Conservation (phyloP, 1,140 invertebrate genomes). For the Pseudobourletiella spinata region DNA sequence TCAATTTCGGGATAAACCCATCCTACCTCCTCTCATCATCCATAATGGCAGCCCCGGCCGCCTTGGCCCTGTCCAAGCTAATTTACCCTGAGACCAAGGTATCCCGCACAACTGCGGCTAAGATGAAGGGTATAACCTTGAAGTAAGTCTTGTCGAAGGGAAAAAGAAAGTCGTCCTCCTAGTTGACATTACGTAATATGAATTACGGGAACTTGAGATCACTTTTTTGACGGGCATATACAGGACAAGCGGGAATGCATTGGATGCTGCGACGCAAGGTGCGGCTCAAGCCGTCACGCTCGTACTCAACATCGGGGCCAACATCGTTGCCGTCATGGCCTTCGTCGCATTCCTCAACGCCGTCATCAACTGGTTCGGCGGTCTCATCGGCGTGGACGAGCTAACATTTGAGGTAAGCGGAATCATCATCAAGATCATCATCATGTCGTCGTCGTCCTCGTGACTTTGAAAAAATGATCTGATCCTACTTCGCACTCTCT, state of each 20-base stretch:
- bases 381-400: conserved; percentile 54
- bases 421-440: conserved; percentile 20
- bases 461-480: too few relatives aligned
- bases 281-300: conserved; percentile 55
- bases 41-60: conserved; percentile 57
- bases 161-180: too few relatives aligned
- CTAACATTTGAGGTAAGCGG: conserved; percentile 1
- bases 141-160: too few relatives aligned
- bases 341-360: conserved; percentile 75
- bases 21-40: conserved; percentile 77
- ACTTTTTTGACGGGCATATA: too few relatives aligned
- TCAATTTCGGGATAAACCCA: conserved; percentile 74
- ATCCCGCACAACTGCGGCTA: conserved; percentile 58
- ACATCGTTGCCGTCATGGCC: conserved; percentile 83
- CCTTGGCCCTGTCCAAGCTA: conserved; percentile 75
- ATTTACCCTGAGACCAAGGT: conserved; percentile 80
- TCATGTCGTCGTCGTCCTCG: too few relatives aligned
- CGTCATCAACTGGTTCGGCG: conserved; percentile 54
- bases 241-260: conserved; percentile 64
- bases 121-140: conserved; percentile 41
- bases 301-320: conserved; percentile 71
- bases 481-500: too few relatives aligned
- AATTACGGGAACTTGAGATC: too few relatives aligned
- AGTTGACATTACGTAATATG: too few relatives aligned
- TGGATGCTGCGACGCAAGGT: conserved; percentile 83